Conservation (phyloP, 2,888 invertebrate species). For the Mongoloraphidia duomilia region DNA sequence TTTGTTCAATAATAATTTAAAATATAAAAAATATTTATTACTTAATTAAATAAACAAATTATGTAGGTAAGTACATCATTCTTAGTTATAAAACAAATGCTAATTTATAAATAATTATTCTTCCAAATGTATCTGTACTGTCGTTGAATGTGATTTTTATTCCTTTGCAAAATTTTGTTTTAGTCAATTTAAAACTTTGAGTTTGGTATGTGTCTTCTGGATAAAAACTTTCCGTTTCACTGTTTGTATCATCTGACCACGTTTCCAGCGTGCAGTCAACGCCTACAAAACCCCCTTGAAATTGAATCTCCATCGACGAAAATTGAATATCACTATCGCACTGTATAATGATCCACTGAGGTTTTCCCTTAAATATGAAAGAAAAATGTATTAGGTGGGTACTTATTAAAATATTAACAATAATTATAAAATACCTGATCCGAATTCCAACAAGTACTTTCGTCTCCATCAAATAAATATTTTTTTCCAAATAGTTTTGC, state of each 20-base stretch:
- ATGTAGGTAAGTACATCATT: no score
- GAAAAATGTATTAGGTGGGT: background rate
- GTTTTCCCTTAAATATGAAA: background rate
- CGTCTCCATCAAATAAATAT: background rate
- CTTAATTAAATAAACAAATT: no score
- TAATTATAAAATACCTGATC: background rate
- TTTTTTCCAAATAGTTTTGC: background rate
- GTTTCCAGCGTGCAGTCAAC: background rate
- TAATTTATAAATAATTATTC: background rate
- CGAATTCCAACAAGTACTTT: constrained; percentile 1
- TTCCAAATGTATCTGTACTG: constrained; percentile 1
- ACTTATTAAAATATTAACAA: background rate
- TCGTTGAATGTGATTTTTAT: background rate
- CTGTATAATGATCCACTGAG: background rate
- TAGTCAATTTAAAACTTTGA: background rate
- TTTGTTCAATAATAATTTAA: no score
- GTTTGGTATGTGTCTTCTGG: background rate
- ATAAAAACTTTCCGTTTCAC: background rate
- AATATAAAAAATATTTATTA: no score
- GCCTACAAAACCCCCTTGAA: constrained; percentile 1
- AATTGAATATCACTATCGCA: background rate
- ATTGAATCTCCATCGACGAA: background rate
- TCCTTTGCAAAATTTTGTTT: background rate
- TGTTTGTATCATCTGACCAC: background rate
- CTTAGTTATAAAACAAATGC: no score